Conservation (phyloP, 2,888 invertebrate species). For the Himalopsyche kuldschensis region DNA sequence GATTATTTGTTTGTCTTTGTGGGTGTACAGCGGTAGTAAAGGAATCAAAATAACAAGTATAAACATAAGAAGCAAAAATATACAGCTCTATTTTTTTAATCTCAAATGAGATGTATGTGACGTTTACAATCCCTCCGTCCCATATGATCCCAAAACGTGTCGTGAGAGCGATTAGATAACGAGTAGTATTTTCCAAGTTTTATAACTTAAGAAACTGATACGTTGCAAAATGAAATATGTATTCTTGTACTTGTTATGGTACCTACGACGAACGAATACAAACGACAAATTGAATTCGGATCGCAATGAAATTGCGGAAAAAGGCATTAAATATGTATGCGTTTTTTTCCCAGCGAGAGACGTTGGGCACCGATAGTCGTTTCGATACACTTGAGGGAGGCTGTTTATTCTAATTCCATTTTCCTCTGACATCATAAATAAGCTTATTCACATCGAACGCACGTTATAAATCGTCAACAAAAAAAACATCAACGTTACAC, state of each 20-base stretch:
- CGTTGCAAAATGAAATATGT: not conserved
- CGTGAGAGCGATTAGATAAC: no score
- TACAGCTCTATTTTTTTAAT: no score
- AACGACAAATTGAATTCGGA: not conserved
- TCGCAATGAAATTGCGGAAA: not conserved
- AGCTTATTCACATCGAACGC: not conserved
- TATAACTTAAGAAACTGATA: no score
- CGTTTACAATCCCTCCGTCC: no score
- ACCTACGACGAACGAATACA: not conserved
- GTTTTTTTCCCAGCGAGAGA: not conserved
- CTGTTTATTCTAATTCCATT: not conserved
- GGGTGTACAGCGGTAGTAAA: no score
- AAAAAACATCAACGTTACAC: not conserved
- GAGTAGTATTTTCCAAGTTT: no score
- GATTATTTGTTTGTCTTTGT: no score
- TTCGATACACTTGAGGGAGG: not conserved
- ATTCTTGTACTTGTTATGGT: not conserved
- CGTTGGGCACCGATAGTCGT: not conserved
- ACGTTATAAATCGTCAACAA: not conserved
- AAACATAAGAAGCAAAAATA: no score
- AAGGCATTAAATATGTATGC: not conserved
- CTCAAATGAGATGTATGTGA: no score
- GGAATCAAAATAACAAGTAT: no score
- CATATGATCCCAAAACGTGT: no score
- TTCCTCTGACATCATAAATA: not conserved